Evolutionary conservation across 2,797 vertebrate genomes (phyloP), one percentile per base, ranked within the genome.

Genomic region (Parauchenoglanis ngamensis): DNA sequence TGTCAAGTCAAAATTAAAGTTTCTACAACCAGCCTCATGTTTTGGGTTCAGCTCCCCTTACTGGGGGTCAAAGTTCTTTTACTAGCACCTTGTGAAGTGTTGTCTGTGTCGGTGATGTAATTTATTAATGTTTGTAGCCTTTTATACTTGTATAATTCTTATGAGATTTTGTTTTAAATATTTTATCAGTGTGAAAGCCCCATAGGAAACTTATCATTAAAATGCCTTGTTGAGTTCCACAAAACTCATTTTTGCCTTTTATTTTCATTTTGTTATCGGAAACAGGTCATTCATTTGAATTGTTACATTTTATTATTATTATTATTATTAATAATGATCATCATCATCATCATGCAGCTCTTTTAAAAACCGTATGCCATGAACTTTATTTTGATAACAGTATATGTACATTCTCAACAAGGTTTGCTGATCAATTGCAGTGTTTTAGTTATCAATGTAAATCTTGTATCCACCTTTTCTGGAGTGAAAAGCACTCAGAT

Each of bases 81-180:
- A 98, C 96, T 99, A 98, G 97, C 98, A 99, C 98, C 97, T 99
- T 98, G 98, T 99, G 97, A 97, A 97, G 98, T 99, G 97, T 98
- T 95, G 96, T 98, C 95, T 95, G 98, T 99, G 97, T 99, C 98
- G 95, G 98, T 99, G 95, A 98, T 97, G 98, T 99, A 98, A 99
- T 99, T 99, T 99, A 99, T 99, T 99, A 98, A 99, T 99, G 98
- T 99, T 99, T 99, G 98, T 99, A 99, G 98, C 97, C 98, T 98
- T 99, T 99, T 99, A 98, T 99, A 99, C 98, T 97, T 99, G 97
- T 99, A 98, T 96, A 98, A 98, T 98, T 98, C 98, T 97, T 97
- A 98, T 97, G 96, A 96, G 95, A 94, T 97, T 98, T 94, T 96
- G 97, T 98, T 98, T 97, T 95, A 96, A 95, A 96, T 96, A 97